Evolutionary conservation across 2,888 invertebrate genomes (phyloP).

Genomic region (Physocephala rufipes): DNA sequence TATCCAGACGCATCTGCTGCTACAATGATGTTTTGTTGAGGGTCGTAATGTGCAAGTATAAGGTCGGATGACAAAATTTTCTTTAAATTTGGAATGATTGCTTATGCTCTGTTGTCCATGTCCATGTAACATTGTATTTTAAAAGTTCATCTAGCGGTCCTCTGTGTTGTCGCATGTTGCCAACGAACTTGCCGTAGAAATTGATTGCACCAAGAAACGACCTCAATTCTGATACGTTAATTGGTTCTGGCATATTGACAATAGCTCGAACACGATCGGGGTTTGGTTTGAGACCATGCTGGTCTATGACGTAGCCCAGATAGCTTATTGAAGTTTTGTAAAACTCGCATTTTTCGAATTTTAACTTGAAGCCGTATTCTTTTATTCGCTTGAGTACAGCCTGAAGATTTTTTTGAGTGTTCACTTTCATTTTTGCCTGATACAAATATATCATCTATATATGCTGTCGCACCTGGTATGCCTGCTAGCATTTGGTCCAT

Average conservation of each 20-base stretch:
- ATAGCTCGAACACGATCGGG: too few relatives aligned
- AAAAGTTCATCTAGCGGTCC: background rate
- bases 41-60: background rate
- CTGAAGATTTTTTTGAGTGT: too few relatives aligned
- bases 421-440: too few relatives aligned
- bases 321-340: too few relatives aligned
- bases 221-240: background rate
- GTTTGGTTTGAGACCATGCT: too few relatives aligned
- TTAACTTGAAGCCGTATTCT: too few relatives aligned
- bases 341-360: too few relatives aligned
- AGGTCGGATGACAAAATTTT: background rate
- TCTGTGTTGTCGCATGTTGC: background rate
- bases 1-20: background rate
- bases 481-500: background rate
- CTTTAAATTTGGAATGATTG: too few relatives aligned
- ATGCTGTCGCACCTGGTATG: background rate
- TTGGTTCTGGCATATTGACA: background rate
- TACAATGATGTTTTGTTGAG: background rate
- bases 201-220: background rate
- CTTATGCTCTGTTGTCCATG: too few relatives aligned
- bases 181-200: background rate
- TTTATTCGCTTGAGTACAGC: too few relatives aligned
- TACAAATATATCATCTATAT: constrained; percentile 21
- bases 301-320: too few relatives aligned
- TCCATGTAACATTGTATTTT: background rate